These are phyloP conservation scores for Odontomyia ornata DNA, from an alignment of 2,888 invertebrate species.

Conservation along the genomic window DNA sequence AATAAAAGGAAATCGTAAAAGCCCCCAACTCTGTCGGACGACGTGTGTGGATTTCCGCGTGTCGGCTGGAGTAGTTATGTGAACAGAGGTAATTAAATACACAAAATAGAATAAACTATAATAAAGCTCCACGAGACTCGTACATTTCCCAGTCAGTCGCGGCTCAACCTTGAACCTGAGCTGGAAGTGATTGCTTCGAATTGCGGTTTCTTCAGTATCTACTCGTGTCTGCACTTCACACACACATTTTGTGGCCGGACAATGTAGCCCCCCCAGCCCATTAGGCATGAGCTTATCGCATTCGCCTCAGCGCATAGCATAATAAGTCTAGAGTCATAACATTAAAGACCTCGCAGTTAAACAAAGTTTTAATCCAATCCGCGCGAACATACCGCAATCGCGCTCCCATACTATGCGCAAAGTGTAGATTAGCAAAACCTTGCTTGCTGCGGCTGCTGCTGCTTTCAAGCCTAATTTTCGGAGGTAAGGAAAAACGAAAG, in stretches of 20 bases:
- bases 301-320: neutral
- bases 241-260: neutral
- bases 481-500: conserved; percentile 6
- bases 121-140: neutral
- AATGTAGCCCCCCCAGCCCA: neutral
- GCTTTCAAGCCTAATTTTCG: no score
- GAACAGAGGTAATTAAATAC: neutral
- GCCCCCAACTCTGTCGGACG: neutral
- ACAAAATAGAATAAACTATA: neutral
- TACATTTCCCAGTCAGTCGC: neutral
- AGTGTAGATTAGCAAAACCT: no score
- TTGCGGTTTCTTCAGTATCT: conserved; percentile 29
- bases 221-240: conserved; percentile 31
- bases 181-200: conserved; percentile 12
- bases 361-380: neutral
- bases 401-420: no score
- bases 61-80: neutral
- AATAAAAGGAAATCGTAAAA: no score
- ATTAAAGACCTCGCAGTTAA: neutral
- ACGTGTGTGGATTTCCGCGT: neutral
- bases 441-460: no score
- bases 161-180: conserved; percentile 31
- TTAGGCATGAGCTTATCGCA: conserved; percentile 23
- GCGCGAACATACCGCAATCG: neutral
- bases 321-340: neutral